A percentile compares a stretch with the other conserved stretches of the same genome.
Evolutionary conservation across 2,113 vertebrate species (phyloP).

Genomic region (Otis tarda): DNA sequence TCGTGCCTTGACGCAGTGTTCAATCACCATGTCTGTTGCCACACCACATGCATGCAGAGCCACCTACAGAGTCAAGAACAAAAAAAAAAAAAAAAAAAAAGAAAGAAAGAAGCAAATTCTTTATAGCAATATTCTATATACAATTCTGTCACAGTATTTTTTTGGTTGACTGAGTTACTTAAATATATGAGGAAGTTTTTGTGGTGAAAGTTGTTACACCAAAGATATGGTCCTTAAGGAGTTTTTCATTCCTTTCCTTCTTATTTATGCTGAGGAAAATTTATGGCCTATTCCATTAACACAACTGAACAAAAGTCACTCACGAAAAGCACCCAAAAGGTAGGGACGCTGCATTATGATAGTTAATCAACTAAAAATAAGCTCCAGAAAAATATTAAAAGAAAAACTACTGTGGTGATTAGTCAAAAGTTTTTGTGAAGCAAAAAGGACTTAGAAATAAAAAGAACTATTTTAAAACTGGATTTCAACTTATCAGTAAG

Average conservation of each 20-base stretch:
- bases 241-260: not conserved
- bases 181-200: not conserved
- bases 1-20: constrained; percentile 83
- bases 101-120: not conserved
- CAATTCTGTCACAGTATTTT: not conserved
- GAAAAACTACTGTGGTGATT: not conserved
- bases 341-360: not conserved
- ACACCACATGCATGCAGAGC: constrained; percentile 95
- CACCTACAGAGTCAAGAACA: constrained; percentile 76
- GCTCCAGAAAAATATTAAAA: not conserved
- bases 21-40: constrained; percentile 96
- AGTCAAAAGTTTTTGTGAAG: not conserved
- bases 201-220: not conserved
- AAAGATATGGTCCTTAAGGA: not conserved
- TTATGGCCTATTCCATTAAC: not conserved
- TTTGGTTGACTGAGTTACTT: not conserved
- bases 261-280: not conserved
- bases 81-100: not conserved
- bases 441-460: not conserved
- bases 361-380: not conserved
- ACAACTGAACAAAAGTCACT: not conserved
- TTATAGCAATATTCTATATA: not conserved
- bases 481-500: not conserved
- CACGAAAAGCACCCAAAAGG: not conserved
- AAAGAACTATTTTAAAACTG: not conserved